These are phyloP conservation scores for Drosophila pectinifera DNA, from an alignment of 1,140 invertebrate species.

Conservation along the genomic window DNA sequence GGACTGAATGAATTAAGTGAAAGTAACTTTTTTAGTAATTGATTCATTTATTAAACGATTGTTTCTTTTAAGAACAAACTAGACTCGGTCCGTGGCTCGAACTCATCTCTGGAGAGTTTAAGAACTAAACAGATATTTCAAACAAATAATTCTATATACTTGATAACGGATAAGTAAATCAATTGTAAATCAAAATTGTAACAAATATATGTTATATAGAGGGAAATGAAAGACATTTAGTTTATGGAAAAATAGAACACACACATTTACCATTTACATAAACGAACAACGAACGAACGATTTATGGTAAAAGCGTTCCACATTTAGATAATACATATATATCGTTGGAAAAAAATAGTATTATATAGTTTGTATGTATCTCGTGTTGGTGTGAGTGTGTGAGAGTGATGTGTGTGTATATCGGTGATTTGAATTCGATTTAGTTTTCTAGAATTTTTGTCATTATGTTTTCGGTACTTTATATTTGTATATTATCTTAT, in stretches of 20 bases:
- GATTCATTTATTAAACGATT: background rate
- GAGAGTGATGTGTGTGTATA: slow-evolving; percentile 45
- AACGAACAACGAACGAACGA: slow-evolving; percentile 84
- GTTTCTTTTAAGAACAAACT: background rate
- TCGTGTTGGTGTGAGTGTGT: slow-evolving; percentile 37
- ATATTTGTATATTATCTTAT: slow-evolving; percentile 24
- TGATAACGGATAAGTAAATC: background rate
- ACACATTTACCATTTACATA: slow-evolving; percentile 84
- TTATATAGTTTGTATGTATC: slow-evolving; percentile 49
- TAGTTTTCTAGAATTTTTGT: slow-evolving; percentile 34
- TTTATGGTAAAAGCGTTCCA: slow-evolving; percentile 85
- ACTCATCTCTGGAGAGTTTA: background rate
- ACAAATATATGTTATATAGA: slow-evolving; percentile 24
- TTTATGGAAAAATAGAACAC: slow-evolving; percentile 79
- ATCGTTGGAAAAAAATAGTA: slow-evolving; percentile 66
- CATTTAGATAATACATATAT: slow-evolving; percentile 84
- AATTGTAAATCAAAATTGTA: background rate
- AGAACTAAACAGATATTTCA: background rate
- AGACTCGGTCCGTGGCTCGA: too few relatives aligned
- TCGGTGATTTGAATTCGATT: slow-evolving; percentile 66
- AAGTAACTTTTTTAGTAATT: background rate
- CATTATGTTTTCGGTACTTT: slow-evolving; percentile 19
- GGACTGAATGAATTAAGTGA: background rate
- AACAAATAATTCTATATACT: background rate
- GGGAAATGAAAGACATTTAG: slow-evolving; percentile 63